phyloP scores from a whole-genome alignment of 2,888 invertebrate species.

The Gari tellinella region DNA sequence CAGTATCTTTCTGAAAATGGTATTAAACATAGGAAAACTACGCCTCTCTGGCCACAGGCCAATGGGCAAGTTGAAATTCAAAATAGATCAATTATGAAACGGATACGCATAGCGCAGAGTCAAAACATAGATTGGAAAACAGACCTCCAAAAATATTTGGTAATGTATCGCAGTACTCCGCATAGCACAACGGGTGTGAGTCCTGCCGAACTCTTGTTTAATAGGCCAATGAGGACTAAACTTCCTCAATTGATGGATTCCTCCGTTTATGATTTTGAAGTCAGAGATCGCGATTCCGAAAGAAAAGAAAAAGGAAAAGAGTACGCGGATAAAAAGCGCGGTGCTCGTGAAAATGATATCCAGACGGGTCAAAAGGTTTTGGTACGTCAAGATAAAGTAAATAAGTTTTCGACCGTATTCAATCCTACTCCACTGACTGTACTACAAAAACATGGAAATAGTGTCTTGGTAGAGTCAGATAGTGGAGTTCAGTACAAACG shows the following conservation, averaged over 20 bases:
- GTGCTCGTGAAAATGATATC: conserved; percentile 20
- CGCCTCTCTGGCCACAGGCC: conserved; percentile 51
- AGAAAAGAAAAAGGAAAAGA: conserved; percentile 20
- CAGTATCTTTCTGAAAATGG: conserved; percentile 13
- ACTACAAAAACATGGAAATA: conserved; percentile 17
- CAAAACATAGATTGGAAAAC: conserved; percentile 38
- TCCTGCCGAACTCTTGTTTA: conserved; percentile 50
- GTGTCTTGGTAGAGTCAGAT: conserved; percentile 9
- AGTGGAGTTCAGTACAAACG: conserved; percentile 17
- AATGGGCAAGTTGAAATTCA: conserved; percentile 58
- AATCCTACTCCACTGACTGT: conserved; percentile 18
- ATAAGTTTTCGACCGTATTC: conserved; percentile 38
- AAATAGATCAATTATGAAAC: conserved; percentile 49
- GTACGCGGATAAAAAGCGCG: conserved; percentile 23
- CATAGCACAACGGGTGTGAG: conserved; percentile 48
- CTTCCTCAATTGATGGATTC: conserved; percentile 21
- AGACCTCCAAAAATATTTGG: conserved; percentile 44
- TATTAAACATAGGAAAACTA: conserved; percentile 34
- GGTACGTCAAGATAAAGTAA: conserved; percentile 14
- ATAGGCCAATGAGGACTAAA: conserved; percentile 43
- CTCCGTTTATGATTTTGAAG: conserved; percentile 14
- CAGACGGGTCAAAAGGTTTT: conserved; percentile 33
- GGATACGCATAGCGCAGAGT: conserved; percentile 45
- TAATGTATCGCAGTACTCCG: conserved; percentile 55
- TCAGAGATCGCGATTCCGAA: conserved; percentile 26